These are phyloP conservation scores for Caenorhabditis sp. DNA, from an alignment of 2,888 invertebrate species.

Conservation along the genomic window DNA sequence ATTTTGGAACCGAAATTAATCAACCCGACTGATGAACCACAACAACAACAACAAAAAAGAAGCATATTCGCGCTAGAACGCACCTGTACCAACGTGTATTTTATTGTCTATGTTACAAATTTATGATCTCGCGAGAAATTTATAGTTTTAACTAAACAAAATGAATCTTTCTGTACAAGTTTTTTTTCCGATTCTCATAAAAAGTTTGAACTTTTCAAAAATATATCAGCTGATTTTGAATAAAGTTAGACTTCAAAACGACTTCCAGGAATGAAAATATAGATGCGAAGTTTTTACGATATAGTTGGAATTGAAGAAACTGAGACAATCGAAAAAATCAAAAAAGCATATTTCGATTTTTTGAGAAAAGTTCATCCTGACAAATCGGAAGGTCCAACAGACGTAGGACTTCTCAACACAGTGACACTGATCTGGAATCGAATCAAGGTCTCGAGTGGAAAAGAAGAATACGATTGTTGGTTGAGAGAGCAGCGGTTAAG, in stretches of 20 bases:
- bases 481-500: constrained; percentile 65
- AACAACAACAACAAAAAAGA: too few relatives aligned
- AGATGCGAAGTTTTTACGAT: constrained; percentile 65
- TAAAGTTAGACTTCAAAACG: too few relatives aligned
- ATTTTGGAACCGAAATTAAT: constrained; percentile 25
- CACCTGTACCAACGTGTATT: neutral
- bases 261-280: constrained; percentile 3
- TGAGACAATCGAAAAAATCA: constrained; percentile 50
- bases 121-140: neutral
- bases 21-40: constrained; percentile 23
- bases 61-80: neutral
- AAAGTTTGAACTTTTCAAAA: neutral
- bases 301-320: constrained; percentile 49
- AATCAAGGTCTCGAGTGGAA: constrained; percentile 26
- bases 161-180: neutral
- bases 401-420: constrained; percentile 27
- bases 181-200: neutral
- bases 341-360: constrained; percentile 60
- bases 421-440: constrained; percentile 37
- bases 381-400: constrained; percentile 31
- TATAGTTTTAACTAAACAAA: neutral
- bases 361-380: constrained; percentile 62
- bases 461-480: constrained; percentile 57
- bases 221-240: neutral
- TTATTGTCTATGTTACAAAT: neutral